Conservation (phyloP, 35 echinoderm and acorn worm species). For the Hemicentrotus pulcherrimus region DNA sequence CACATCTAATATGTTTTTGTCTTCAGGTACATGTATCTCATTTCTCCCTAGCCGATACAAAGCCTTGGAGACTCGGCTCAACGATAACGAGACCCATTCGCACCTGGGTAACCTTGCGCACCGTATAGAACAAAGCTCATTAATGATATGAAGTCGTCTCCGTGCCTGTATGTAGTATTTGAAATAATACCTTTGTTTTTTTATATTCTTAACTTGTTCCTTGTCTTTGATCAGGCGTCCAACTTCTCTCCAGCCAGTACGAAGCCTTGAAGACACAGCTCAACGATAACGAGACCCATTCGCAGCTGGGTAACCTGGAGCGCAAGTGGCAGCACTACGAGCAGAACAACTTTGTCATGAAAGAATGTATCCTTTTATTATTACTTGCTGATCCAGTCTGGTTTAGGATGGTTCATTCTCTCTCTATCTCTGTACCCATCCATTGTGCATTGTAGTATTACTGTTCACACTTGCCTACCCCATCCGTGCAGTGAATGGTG, state of each 20-base stretch:
- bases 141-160: too few species aligned
- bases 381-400: background rate
- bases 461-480: too few species aligned
- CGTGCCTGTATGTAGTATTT: background rate
- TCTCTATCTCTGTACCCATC: too few species aligned
- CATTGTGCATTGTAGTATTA: too few species aligned
- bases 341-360: slow-evolving; percentile 99
- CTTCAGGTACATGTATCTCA: background rate
- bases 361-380: slow-evolving; percentile 97
- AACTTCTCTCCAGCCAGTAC: slow-evolving; percentile 83
- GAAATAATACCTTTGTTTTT: background rate
- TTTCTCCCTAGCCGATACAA: slow-evolving; percentile 82
- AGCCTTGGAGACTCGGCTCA: slow-evolving; percentile 85
- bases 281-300: slow-evolving; percentile 92
- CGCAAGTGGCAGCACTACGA: slow-evolving; percentile 97
- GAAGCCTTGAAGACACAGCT: slow-evolving; percentile 94
- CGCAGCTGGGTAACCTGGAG: slow-evolving; percentile 95
- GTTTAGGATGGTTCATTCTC: background rate
- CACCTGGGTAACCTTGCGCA: slow-evolving; percentile 86
- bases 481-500: too few species aligned
- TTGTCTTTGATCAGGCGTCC: slow-evolving; percentile 61
- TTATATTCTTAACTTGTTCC: background rate
- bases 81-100: slow-evolving; percentile 93
- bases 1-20: too few species aligned
- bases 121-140: too few species aligned